Evolutionary conservation across 2,888 invertebrate genomes (phyloP).

Genomic region (Drosophila sordidula): DNA sequence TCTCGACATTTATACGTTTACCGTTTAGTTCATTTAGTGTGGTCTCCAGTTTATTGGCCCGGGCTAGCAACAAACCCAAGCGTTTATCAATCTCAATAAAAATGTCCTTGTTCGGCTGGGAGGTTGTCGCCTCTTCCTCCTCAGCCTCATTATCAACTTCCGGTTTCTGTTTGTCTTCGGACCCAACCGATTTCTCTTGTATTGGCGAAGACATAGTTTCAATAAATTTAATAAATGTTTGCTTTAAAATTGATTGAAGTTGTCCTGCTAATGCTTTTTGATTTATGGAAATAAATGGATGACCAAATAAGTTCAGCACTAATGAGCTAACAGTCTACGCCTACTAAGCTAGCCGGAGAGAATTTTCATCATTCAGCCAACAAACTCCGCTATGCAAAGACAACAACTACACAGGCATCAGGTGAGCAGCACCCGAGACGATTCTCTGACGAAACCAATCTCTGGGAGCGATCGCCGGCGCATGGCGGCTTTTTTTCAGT

Average conservation of each 20-base stretch:
- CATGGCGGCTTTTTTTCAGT: slow-evolving; percentile 60
- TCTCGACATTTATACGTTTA: not conserved
- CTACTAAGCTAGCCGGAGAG: slow-evolving; percentile 32
- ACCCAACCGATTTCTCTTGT: not conserved
- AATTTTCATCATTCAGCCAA: slow-evolving; percentile 6
- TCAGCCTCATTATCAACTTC: not conserved
- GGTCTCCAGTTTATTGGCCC: slow-evolving; percentile 36
- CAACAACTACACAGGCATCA: slow-evolving; percentile 11
- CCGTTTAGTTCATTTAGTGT: slow-evolving; percentile 32
- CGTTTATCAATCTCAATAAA: slow-evolving; percentile 48
- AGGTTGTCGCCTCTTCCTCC: not conserved
- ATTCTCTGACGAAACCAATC: slow-evolving; percentile 40
- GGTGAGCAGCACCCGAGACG: slow-evolving; percentile 55
- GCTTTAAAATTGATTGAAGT: slow-evolving; percentile 1
- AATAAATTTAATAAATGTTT: not conserved
- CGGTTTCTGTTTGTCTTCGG: not conserved
- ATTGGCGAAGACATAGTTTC: slow-evolving; percentile 27
- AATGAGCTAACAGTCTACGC: slow-evolving; percentile 10
- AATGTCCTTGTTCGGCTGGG: slow-evolving; percentile 5
- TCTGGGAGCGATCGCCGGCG: slow-evolving; percentile 52
- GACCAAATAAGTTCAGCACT: not conserved
- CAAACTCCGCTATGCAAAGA: slow-evolving; percentile 11
- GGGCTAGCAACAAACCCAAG: slow-evolving; percentile 29
- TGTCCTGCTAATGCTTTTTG: not conserved
- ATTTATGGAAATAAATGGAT: slow-evolving; percentile 5